phyloP scores from a whole-genome alignment of 1,140 invertebrate species.

The Rhizoglyphus robini region DNA sequence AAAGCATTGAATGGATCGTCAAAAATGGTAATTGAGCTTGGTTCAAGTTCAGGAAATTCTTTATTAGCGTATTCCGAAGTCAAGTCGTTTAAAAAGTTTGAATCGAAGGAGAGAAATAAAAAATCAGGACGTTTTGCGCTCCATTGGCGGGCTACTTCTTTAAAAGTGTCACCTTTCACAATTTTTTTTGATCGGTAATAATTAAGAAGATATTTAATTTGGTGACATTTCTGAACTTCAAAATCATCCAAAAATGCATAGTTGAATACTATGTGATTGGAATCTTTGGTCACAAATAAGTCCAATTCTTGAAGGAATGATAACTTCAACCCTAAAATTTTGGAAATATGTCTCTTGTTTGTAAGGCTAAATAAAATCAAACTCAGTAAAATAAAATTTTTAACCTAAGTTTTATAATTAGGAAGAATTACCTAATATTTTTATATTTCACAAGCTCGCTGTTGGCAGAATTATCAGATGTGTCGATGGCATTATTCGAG shows the following conservation, averaged over 20 bases:
- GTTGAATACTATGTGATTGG: not conserved
- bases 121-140: not conserved
- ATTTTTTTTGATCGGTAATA: not conserved
- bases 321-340: not conserved
- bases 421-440: not conserved
- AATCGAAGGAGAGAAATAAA: conserved; percentile 2
- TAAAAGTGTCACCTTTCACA: not conserved
- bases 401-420: not conserved
- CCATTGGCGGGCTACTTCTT: not conserved
- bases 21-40: not conserved
- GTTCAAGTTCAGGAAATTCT: too few relatives aligned
- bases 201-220: not conserved
- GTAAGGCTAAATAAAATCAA: not conserved
- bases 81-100: not conserved
- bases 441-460: not conserved
- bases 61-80: too few relatives aligned
- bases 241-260: not conserved
- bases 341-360: not conserved
- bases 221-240: too few relatives aligned
- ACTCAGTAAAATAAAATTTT: not conserved
- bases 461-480: not conserved
- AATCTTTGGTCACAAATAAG: not conserved
- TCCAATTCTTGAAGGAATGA: conserved; percentile 1
- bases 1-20: conserved; percentile 10
- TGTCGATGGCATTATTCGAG: not conserved